A percentile compares a stretch with the other conserved stretches of the same genome.
phyloP scores from a whole-genome alignment of 2,113 vertebrate genomes.

The Coptodon bakossiorum region DNA sequence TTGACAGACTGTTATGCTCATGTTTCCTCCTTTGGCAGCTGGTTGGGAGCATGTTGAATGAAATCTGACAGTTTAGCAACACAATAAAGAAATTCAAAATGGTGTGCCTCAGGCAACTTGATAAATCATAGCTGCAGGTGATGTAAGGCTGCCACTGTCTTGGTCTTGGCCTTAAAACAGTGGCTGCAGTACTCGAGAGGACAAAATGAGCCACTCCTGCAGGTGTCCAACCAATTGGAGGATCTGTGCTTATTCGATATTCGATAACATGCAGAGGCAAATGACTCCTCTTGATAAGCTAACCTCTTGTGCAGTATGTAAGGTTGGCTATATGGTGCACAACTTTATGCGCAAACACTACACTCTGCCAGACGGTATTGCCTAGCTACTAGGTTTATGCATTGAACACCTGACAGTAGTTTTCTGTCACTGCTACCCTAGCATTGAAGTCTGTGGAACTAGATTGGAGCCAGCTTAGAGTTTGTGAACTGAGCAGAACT shows the following conservation, averaged over 20 bases:
- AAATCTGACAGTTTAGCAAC: background rate
- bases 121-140: background rate
- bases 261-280: background rate
- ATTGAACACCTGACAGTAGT: background rate
- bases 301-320: background rate
- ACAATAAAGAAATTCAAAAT: background rate
- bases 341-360: background rate
- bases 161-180: background rate
- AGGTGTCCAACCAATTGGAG: background rate
- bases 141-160: background rate
- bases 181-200: background rate
- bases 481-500: background rate
- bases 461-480: background rate
- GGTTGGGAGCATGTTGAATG: background rate
- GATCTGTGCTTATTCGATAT: background rate
- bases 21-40: background rate
- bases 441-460: background rate
- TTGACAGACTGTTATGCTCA: background rate
- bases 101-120: background rate
- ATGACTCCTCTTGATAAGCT: background rate
- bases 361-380: background rate
- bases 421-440: background rate
- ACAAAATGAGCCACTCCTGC: background rate
- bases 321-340: background rate
- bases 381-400: background rate